Evolutionary conservation across 2,113 vertebrate species (phyloP).

Genomic region (Epinephelus cyanopodus): DNA sequence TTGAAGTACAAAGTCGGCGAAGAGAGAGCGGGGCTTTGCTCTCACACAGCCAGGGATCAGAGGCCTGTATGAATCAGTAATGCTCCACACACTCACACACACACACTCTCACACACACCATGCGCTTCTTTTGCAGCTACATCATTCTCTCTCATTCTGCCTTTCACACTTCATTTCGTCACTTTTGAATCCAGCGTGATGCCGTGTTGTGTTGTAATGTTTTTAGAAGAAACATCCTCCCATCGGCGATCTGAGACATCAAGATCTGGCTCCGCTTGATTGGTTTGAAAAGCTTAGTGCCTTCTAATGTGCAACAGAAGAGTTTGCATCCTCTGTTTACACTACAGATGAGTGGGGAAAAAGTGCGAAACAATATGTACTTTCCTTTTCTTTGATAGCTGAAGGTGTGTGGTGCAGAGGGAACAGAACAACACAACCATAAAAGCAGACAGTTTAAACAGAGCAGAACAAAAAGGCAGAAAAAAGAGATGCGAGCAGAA

Average conservation of each 20-base stretch:
- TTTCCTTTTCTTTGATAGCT: conserved; percentile 21
- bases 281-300: background rate
- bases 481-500: conserved; percentile 31
- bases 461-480: conserved; percentile 27
- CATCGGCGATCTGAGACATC: conserved; percentile 5
- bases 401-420: conserved; percentile 7
- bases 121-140: conserved; percentile 28
- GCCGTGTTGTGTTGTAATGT: conserved; percentile 13
- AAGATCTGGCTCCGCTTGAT: conserved; percentile 22
- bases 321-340: conserved; percentile 19
- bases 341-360: background rate
- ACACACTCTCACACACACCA: conserved; percentile 21
- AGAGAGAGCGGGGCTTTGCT: conserved; percentile 24
- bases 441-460: conserved; percentile 26
- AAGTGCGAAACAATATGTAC: conserved; percentile 2
- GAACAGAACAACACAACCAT: conserved; percentile 9
- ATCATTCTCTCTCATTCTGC: conserved; percentile 45
- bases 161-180: conserved; percentile 27
- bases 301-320: background rate
- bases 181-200: conserved; percentile 19
- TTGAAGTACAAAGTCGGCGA: conserved; percentile 54
- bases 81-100: conserved; percentile 22
- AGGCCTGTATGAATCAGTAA: conserved; percentile 64
- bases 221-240: conserved; percentile 22
- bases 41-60: conserved; percentile 54